Evolutionary conservation across 2,113 vertebrate species (phyloP).

Genomic region (Tautogolabrus adspersus): DNA sequence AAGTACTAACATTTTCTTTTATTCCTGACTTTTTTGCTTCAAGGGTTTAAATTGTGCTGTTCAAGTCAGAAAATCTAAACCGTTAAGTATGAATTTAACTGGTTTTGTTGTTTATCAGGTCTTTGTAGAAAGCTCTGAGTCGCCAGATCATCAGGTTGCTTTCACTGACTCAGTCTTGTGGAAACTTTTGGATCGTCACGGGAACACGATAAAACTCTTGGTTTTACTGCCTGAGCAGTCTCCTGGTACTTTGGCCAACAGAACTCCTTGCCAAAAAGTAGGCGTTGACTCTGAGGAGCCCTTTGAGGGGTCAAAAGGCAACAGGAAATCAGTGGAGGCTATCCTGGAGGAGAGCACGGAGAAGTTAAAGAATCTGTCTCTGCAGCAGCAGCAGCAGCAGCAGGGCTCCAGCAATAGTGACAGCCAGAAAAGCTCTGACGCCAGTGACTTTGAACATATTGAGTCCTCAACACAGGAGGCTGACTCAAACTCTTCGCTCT

Average conservation of each 20-base stretch:
- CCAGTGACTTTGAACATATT: constrained; percentile 95
- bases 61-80: background rate
- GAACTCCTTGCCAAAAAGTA: constrained; percentile 88
- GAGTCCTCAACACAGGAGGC: constrained; percentile 92
- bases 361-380: constrained; percentile 94
- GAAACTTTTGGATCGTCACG: constrained; percentile 96
- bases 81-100: background rate
- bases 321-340: constrained; percentile 92
- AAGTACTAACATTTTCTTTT: constrained; percentile 82
- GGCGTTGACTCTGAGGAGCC: constrained; percentile 85
- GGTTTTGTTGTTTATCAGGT: constrained; percentile 82
- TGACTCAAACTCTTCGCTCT: constrained; percentile 89
- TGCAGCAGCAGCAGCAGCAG: constrained; percentile 87
- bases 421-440: constrained; percentile 95
- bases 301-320: constrained; percentile 87
- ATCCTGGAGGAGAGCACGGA: constrained; percentile 98
- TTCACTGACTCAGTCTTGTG: constrained; percentile 95
- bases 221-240: constrained; percentile 94
- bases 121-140: constrained; percentile 96
- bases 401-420: constrained; percentile 91
- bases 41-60: background rate
- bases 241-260: constrained; percentile 87
- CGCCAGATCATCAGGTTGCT: constrained; percentile 87
- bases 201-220: constrained; percentile 95
- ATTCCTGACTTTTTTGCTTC: background rate